A percentile compares a stretch with the other conserved stretches of the same genome.
Evolutionary conservation across 2,113 vertebrate genomes (phyloP).

Genomic region (Nymphicus hollandicus): DNA sequence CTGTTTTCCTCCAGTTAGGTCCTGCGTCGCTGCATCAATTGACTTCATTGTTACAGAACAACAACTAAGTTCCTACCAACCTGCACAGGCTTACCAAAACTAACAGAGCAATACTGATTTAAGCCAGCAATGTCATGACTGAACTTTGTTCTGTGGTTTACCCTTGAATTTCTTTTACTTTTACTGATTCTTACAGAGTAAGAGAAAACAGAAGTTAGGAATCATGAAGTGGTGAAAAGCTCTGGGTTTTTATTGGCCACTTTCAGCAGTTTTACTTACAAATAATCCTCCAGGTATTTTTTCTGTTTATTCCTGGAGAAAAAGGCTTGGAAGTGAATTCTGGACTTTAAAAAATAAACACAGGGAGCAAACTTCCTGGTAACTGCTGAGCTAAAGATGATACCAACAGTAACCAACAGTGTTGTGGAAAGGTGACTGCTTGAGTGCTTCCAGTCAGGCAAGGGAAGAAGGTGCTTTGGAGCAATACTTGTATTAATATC

Average conservation of each 20-base stretch:
- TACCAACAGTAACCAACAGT: fast-evolving
- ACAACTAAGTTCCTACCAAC: background rate
- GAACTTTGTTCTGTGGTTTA: background rate
- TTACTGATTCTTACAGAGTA: background rate
- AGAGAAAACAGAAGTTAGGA: background rate
- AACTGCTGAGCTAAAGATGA: background rate
- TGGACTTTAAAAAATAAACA: background rate
- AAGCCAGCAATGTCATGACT: background rate
- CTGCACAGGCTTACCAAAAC: background rate
- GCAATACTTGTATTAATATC: background rate
- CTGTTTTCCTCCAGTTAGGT: background rate
- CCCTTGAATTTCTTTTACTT: background rate
- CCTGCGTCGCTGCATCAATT: background rate
- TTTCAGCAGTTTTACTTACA: background rate
- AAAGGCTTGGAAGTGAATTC: background rate
- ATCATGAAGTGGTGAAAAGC: background rate
- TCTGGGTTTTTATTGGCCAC: background rate
- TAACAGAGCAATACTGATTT: background rate
- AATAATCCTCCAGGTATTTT: background rate
- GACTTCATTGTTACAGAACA: background rate
- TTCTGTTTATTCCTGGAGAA: background rate
- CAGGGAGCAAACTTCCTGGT: background rate
- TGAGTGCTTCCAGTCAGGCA: background rate
- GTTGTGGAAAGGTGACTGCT: background rate
- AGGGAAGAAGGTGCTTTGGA: background rate